Evolutionary conservation across 2,888 invertebrate genomes (phyloP).

Genomic region (Acheta domesticus): DNA sequence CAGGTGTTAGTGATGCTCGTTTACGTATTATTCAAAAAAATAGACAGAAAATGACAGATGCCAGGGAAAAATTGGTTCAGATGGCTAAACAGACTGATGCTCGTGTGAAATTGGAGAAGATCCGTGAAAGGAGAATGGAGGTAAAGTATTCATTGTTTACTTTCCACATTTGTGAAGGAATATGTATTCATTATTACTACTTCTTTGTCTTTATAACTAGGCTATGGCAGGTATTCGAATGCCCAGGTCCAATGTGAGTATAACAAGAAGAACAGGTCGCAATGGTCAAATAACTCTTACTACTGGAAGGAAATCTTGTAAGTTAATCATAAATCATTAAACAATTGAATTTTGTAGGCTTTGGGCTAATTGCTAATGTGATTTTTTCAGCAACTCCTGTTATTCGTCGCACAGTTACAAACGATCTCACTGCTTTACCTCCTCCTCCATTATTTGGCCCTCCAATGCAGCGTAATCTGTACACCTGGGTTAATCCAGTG

Average conservation of each 20-base stretch:
- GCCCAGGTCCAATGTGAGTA: slow-evolving; percentile 48
- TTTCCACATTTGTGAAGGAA: not conserved
- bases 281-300: slow-evolving; percentile 55
- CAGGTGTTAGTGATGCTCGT: slow-evolving; percentile 61
- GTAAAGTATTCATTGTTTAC: not conserved
- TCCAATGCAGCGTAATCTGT: slow-evolving; percentile 39
- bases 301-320: slow-evolving; percentile 48
- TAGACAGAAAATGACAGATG: slow-evolving; percentile 71
- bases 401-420: slow-evolving; percentile 45
- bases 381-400: slow-evolving; percentile 20
- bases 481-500: slow-evolving; percentile 46
- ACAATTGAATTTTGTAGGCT: not conserved
- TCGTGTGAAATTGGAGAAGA: slow-evolving; percentile 64
- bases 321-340: not conserved
- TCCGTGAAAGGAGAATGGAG: slow-evolving; percentile 43
- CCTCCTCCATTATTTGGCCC: slow-evolving; percentile 46
- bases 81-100: slow-evolving; percentile 73
- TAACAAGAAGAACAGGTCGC: slow-evolving; percentile 52
- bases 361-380: not conserved
- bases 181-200: not conserved
- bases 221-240: slow-evolving; percentile 37
- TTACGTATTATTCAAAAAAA: slow-evolving; percentile 76
- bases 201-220: not conserved
- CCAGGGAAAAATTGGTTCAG: slow-evolving; percentile 73
- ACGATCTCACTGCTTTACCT: slow-evolving; percentile 46